Base-by-base conservation (phyloP, 2,888 invertebrate species). In the Eulithis prunata region DNA sequence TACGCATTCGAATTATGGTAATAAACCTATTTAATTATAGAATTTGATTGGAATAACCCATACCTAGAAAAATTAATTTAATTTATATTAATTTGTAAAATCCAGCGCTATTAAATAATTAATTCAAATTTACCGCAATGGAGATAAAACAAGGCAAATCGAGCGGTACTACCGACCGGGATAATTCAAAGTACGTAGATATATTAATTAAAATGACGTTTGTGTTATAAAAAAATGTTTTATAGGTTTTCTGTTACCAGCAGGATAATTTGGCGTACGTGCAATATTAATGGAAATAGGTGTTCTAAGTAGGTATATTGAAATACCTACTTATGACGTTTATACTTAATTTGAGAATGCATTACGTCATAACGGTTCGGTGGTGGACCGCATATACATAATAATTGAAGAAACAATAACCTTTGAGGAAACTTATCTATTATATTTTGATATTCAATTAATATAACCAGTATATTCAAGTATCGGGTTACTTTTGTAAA, bases 331-430 rank as follows among this genome's bases (percentile, higher is more conserved):
- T 21, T 21, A 52, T 57, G 51, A 62, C 56, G 51, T 49, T 5
- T 14, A 13, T 4, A 36, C 3, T 54, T 46, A 57, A 65, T 65
- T 46, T 47, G 38, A 28, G 7, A 57, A 53, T 43, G 28, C 36
- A 65, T 60, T 60, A 47, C 14, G 32, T 46, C 46, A 41, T 65
- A 60, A 61, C 60, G 28, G 57, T 60, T 45, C 32, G n/a, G 65
- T 52, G 65, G 65, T 53, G 14, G 43, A 65, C 60, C 61, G 41
- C 56, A 14, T 41, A n/a, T n/a, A 11, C 14, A 11, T 13, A 32
- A 4, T 64, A 61, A 65, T 65, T 61, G 38, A 12, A 28, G 14
- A 51, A 57, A 43, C 41, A 47, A 61, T 65, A 57, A 59, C 13
- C 32, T 11, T 49, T 36, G 47, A 64, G 59, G 36, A 59, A 56